Evolutionary conservation across 2,797 vertebrate genomes (phyloP).

Genomic region (Eupleurogrammus muticus): DNA sequence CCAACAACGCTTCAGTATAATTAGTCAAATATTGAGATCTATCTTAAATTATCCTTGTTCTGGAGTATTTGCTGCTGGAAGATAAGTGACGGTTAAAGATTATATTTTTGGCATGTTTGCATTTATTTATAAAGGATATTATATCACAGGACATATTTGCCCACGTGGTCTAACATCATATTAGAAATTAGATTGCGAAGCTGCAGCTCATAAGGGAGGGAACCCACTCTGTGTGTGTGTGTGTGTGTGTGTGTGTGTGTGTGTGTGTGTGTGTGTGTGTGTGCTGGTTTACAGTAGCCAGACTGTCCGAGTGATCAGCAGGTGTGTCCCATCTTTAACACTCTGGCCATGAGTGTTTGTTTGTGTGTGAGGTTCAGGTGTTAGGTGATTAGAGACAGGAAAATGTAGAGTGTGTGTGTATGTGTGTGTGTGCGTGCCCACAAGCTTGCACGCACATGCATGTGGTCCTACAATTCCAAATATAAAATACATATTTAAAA

Average conservation of each 20-base stretch:
- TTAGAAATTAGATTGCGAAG: slow-evolving; percentile 67
- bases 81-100: too few relatives aligned
- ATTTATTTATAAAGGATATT: too few relatives aligned
- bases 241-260: slow-evolving; percentile 33
- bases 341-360: slow-evolving; percentile 69
- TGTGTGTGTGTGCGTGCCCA: slow-evolving; percentile 18
- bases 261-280: slow-evolving; percentile 36
- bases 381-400: slow-evolving; percentile 53
- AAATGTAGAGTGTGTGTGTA: slow-evolving; percentile 21
- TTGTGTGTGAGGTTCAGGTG: slow-evolving; percentile 66
- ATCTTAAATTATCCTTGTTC: too few relatives aligned
- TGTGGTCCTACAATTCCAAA: too few relatives aligned
- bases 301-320: slow-evolving; percentile 69
- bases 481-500: too few relatives aligned
- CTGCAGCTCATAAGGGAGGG: slow-evolving; percentile 49
- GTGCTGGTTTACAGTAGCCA: slow-evolving; percentile 65
- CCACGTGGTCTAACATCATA: too few relatives aligned
- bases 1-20: slow-evolving; percentile 23
- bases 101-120: too few relatives aligned
- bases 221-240: slow-evolving; percentile 35
- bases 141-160: too few relatives aligned
- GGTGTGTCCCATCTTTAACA: slow-evolving; percentile 72
- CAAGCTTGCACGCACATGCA: too few relatives aligned
- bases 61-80: too few relatives aligned
- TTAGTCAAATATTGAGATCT: too few relatives aligned